Conservation (phyloP, 2,797 vertebrate genomes). For the Limnodromus scolopaceus region DNA sequence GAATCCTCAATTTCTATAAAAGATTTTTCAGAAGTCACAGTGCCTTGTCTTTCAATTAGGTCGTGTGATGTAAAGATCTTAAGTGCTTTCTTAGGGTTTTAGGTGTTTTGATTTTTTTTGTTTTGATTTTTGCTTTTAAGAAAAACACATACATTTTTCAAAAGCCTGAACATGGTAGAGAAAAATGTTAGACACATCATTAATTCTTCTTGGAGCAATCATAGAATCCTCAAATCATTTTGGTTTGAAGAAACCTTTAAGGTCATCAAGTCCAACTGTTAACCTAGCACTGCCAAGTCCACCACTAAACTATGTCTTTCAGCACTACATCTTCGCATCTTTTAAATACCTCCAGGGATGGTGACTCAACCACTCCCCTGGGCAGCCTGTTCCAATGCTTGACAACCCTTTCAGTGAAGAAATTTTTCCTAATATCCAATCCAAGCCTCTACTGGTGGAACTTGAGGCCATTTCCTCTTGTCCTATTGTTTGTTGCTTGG, state of each 20-base stretch:
- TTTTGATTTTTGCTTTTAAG: neutral
- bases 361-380: no score
- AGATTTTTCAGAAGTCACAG: neutral
- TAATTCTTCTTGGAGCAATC: neutral
- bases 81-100: neutral
- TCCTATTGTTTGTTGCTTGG: no score
- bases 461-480: no score
- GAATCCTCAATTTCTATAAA: neutral
- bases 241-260: neutral
- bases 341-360: no score
- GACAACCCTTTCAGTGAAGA: no score
- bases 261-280: neutral
- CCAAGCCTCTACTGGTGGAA: no score
- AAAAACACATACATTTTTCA: neutral
- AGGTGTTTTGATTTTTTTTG: neutral
- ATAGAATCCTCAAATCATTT: neutral
- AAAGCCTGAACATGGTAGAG: neutral
- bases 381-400: no score
- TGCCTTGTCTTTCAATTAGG: neutral
- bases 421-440: no score
- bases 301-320: no score
- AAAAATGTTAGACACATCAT: neutral
- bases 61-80: accelerated
- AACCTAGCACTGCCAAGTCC: no score
- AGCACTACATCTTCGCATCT: no score